These are phyloP conservation scores for Leucoraja ocellata DNA, from an alignment of 2,797 vertebrate species.

Conservation along the genomic window DNA sequence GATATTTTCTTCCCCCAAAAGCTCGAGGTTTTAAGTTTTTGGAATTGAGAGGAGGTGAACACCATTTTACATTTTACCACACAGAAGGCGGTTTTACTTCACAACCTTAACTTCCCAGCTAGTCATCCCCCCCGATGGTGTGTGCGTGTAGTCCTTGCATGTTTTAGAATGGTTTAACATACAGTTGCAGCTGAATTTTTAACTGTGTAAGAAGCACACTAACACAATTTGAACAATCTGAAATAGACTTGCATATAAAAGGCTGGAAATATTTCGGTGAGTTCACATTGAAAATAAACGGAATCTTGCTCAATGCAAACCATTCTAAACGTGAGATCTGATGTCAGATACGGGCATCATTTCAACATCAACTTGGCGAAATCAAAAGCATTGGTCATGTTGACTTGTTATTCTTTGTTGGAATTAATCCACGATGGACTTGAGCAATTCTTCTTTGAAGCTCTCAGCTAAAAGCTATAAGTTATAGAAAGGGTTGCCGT, in stretches of 20 bases:
- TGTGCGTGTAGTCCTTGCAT: background rate
- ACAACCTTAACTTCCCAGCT: background rate
- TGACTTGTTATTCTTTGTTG: constrained; percentile 22
- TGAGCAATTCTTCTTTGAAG: constrained; percentile 20
- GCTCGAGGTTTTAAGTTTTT: background rate
- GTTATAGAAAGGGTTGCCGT: constrained; percentile 32
- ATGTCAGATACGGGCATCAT: background rate
- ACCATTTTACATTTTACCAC: background rate
- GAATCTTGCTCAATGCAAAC: background rate
- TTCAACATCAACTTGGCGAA: too few relatives aligned
- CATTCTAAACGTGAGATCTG: background rate
- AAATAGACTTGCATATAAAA: background rate
- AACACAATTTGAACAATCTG: background rate
- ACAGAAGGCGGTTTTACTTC: background rate
- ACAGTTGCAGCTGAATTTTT: background rate
- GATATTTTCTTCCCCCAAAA: background rate
- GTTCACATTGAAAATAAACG: background rate
- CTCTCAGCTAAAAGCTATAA: constrained; percentile 35
- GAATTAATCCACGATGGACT: background rate
- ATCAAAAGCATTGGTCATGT: background rate
- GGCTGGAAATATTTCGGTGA: background rate
- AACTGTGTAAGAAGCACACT: background rate
- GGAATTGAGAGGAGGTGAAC: background rate
- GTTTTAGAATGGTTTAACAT: background rate
- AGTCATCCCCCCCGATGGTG: background rate